These are phyloP conservation scores for Maniola hyperantus DNA, from an alignment of 2,888 invertebrate genomes.

Conservation along the genomic window DNA sequence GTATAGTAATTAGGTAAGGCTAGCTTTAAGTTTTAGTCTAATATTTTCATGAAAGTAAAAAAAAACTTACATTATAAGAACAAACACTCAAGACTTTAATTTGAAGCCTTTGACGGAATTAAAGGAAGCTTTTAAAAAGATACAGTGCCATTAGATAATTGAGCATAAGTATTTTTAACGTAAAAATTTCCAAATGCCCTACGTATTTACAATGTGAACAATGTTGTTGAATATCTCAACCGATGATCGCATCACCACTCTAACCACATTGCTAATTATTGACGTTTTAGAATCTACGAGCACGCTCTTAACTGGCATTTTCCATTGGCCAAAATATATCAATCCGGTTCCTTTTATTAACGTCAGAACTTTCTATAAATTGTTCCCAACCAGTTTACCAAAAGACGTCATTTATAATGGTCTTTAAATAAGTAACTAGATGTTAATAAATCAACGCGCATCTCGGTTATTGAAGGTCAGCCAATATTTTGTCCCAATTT, in stretches of 20 bases:
- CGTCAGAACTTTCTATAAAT: constrained; percentile 1
- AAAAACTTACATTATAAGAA: no score
- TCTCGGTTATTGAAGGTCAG: not conserved
- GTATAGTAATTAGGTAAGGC: no score
- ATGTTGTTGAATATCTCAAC: constrained; percentile 1
- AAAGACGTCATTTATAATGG: constrained; percentile 3
- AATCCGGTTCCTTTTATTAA: constrained; percentile 4
- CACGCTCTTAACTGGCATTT: constrained; percentile 16
- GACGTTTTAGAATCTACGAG: no score
- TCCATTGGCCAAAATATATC: constrained; percentile 8
- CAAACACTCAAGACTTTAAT: no score
- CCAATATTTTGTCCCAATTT: not conserved
- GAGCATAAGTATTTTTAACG: no score
- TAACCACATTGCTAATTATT: not conserved
- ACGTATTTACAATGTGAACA: not conserved
- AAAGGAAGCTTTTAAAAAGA: no score
- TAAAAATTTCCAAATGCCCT: not conserved
- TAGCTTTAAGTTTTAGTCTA: no score
- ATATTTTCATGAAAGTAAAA: no score
- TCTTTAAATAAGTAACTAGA: constrained; percentile 8
- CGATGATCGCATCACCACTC: not conserved
- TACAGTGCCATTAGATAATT: no score
- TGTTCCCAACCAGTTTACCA: not conserved
- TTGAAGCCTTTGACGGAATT: no score
- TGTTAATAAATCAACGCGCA: not conserved